Evolutionary conservation across 2,888 invertebrate species (phyloP).

Genomic region (Drosophila incognita): DNA sequence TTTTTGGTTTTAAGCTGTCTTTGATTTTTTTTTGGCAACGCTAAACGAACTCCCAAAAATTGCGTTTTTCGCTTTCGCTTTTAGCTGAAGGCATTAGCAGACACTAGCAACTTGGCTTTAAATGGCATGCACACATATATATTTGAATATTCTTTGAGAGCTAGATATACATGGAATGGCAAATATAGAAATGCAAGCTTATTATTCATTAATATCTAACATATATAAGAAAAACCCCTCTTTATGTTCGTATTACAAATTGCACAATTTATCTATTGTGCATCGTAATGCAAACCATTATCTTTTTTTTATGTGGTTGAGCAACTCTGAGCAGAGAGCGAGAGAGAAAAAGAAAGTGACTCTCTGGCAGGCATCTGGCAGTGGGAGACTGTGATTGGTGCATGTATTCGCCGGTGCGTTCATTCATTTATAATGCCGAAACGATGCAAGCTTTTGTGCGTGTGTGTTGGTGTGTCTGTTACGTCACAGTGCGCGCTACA

Average conservation of each 20-base stretch:
- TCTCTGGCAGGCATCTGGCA: conserved; percentile 26
- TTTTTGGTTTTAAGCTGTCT: conserved; percentile 1
- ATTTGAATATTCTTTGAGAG: conserved; percentile 1
- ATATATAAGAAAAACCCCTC: not conserved
- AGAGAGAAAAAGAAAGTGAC: conserved; percentile 3
- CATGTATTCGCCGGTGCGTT: conserved; percentile 30
- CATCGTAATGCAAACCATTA: conserved; percentile 23
- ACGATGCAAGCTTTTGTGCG: conserved; percentile 10
- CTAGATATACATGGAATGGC: not conserved
- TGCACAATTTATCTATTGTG: conserved; percentile 16
- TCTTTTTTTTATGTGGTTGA: conserved; percentile 6
- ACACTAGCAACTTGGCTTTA: conserved; percentile 22
- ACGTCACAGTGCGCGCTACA: conserved; percentile 45
- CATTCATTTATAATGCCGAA: conserved; percentile 12
- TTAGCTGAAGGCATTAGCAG: conserved; percentile 40
- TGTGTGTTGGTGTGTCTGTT: conserved; percentile 30
- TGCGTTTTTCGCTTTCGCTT: conserved; percentile 43
- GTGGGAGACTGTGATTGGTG: conserved; percentile 30
- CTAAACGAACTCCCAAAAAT: not conserved
- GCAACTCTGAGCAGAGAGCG: conserved; percentile 16
- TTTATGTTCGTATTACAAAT: not conserved
- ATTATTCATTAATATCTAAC: not conserved
- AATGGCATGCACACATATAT: not conserved
- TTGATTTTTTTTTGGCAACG: conserved; percentile 15
- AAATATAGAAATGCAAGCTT: not conserved